These are phyloP conservation scores for Myotis lucifugus DNA, from an alignment of 2,113 vertebrate genomes.

Conservation along the genomic window DNA sequence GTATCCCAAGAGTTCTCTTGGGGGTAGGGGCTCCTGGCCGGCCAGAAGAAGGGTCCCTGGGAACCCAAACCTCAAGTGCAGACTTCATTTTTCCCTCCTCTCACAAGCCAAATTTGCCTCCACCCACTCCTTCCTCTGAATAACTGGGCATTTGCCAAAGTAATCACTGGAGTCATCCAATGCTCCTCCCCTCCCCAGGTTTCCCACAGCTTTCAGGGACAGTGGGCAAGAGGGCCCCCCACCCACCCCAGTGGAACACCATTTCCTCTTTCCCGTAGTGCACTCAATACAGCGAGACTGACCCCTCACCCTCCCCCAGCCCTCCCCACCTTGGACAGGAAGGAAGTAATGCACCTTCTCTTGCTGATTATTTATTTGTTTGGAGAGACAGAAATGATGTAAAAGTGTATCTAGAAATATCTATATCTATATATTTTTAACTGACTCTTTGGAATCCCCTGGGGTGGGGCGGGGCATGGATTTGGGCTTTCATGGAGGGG, in stretches of 20 bases:
- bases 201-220: slow-evolving; percentile 70
- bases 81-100: slow-evolving; percentile 67
- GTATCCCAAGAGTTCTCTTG: slow-evolving; percentile 54
- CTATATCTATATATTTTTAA: slow-evolving; percentile 82
- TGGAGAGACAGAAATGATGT: slow-evolving; percentile 79
- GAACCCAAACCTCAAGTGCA: slow-evolving; percentile 61
- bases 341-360: slow-evolving; percentile 79
- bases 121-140: slow-evolving; percentile 64
- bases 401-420: slow-evolving; percentile 81
- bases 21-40: slow-evolving; percentile 60
- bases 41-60: slow-evolving; percentile 64
- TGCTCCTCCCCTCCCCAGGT: slow-evolving; percentile 50
- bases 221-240: slow-evolving; percentile 41
- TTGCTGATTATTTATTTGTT: slow-evolving; percentile 81
- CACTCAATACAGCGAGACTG: slow-evolving; percentile 18
- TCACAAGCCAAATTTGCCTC: slow-evolving; percentile 77
- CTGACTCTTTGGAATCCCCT: slow-evolving; percentile 76
- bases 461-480: slow-evolving; percentile 30
- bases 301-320: neutral
- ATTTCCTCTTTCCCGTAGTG: neutral
- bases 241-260: neutral
- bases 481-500: slow-evolving; percentile 1
- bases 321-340: slow-evolving; percentile 72
- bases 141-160: slow-evolving; percentile 78
- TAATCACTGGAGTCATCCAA: slow-evolving; percentile 73